phyloP scores from a whole-genome alignment of 2,113 vertebrate species.

The Xiphophorus couchianus region DNA sequence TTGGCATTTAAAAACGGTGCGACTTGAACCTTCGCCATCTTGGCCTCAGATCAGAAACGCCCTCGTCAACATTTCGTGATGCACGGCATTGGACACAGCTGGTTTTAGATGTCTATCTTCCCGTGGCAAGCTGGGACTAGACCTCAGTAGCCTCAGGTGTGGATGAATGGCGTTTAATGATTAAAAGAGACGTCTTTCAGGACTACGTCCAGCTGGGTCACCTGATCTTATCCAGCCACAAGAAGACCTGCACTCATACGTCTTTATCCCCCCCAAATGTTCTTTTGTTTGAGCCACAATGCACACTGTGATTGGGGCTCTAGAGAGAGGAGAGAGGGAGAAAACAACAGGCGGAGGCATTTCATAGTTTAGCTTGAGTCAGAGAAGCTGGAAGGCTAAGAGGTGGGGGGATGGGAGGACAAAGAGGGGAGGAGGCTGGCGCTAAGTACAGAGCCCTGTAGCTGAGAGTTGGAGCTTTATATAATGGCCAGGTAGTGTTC shows the following conservation, averaged over 20 bases:
- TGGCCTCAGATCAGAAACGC: constrained; percentile 38
- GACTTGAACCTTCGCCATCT: constrained; percentile 17
- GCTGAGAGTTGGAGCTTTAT: constrained; percentile 77
- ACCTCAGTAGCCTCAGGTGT: constrained; percentile 51
- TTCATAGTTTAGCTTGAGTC: constrained; percentile 73
- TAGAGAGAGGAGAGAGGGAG: constrained; percentile 57
- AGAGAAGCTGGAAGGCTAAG: constrained; percentile 69
- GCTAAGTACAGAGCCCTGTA: constrained; percentile 66
- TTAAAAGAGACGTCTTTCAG: constrained; percentile 32
- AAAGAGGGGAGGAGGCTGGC: constrained; percentile 66
- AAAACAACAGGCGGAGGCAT: constrained; percentile 71
- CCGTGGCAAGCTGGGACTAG: constrained; percentile 41
- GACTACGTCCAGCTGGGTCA: constrained; percentile 21
- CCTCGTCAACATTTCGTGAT: constrained; percentile 20
- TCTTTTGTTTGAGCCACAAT: constrained; percentile 51
- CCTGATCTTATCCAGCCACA: background rate
- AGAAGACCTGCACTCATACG: constrained; percentile 11
- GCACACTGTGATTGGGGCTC: constrained; percentile 44
- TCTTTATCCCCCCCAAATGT: constrained; percentile 31
- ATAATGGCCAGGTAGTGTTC: constrained; percentile 78
- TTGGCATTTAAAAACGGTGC: constrained; percentile 13
- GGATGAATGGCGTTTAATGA: constrained; percentile 40
- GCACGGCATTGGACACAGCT: constrained; percentile 11
- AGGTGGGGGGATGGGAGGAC: constrained; percentile 68
- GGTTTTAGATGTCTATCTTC: constrained; percentile 39